Evolutionary conservation across 2,113 vertebrate species (phyloP).

Genomic region (Neofelis nebulosa): DNA sequence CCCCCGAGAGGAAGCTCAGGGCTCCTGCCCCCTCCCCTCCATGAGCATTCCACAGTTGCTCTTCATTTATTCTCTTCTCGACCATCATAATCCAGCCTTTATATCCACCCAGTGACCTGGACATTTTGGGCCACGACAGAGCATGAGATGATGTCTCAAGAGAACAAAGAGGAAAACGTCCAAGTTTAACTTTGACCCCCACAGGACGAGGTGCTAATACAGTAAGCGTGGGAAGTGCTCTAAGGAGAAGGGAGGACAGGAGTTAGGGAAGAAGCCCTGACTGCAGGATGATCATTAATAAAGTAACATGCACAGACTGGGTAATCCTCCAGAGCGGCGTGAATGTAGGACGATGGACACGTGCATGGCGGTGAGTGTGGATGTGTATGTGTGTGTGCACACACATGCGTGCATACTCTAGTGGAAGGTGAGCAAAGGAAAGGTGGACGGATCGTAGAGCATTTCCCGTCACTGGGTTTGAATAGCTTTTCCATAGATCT

Average conservation of each 20-base stretch:
- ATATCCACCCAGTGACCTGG: neutral
- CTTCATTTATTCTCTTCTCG: neutral
- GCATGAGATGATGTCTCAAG: neutral
- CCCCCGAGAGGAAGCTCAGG: neutral
- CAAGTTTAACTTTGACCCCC: neutral
- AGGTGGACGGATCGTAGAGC: neutral
- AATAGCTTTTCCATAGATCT: neutral
- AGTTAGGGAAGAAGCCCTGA: neutral
- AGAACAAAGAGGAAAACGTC: neutral
- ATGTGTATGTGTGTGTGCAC: neutral
- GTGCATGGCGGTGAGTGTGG: fast-evolving
- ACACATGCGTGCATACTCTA: fast-evolving
- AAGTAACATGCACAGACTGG: fast-evolving
- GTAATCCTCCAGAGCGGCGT: fast-evolving
- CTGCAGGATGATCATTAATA: neutral
- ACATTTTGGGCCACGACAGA: neutral
- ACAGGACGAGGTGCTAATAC: neutral
- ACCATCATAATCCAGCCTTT: neutral
- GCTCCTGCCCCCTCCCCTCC: neutral
- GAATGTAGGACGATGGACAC: neutral
- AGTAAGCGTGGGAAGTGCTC: fast-evolving
- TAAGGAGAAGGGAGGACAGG: neutral
- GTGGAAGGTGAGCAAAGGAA: neutral
- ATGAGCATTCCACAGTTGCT: neutral
- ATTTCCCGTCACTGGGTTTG: neutral